Conservation (phyloP, 2,113 vertebrate species). For the Halcyon senegalensis region DNA sequence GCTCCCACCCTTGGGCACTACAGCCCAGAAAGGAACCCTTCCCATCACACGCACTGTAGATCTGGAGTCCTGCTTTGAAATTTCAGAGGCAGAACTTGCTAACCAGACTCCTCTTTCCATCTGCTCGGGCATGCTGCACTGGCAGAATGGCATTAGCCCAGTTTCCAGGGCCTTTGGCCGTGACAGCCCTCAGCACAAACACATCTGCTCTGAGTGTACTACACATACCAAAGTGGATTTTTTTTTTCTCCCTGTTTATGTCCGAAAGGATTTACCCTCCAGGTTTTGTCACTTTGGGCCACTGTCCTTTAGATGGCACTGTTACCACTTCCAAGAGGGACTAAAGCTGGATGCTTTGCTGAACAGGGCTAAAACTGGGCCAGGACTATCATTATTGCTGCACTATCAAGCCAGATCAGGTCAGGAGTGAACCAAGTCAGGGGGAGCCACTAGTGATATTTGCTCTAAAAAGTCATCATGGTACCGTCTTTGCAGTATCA, state of each 20-base stretch:
- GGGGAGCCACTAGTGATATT: background rate
- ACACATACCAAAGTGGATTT: background rate
- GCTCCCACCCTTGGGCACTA: background rate
- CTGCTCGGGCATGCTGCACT: background rate
- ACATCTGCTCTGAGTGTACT: background rate
- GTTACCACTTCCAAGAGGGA: background rate
- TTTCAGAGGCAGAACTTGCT: background rate
- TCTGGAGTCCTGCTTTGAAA: background rate
- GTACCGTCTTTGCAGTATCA: background rate
- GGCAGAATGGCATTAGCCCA: background rate
- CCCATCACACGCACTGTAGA: background rate
- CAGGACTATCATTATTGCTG: background rate
- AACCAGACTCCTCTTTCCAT: accelerated
- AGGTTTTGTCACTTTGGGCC: background rate
- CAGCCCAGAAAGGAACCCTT: background rate
- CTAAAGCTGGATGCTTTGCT: accelerated
- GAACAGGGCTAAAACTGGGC: background rate
- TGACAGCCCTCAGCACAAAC: background rate
- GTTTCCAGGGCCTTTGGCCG: background rate
- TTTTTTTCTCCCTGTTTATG: background rate
- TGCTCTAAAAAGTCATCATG: background rate
- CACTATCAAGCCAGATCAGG: background rate
- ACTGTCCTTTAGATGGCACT: slow-evolving; percentile 73
- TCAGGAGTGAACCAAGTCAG: background rate
- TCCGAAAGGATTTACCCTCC: background rate